Base-by-base conservation (phyloP, 2,888 invertebrate genomes). In the Drosophila picticornis region DNA sequence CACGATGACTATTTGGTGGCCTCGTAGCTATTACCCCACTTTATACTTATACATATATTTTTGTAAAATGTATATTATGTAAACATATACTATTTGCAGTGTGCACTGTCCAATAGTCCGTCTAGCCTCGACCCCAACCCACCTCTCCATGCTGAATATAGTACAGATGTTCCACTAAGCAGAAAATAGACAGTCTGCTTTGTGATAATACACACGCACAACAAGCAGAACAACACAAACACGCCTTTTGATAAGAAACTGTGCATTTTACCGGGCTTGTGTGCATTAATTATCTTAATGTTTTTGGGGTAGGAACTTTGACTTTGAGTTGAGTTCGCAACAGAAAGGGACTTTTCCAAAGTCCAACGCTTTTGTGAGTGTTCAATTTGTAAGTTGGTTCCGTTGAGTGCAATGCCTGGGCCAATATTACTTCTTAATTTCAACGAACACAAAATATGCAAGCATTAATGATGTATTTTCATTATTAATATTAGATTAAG, bases 61-160 rank as follows among this genome's bases (percentile, higher is more conserved):
- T 61, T 58, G 50, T 74, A 69, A 36, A 59, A 57, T 50, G 34
- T 75, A n/a, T 52, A 66, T 46, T 25, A 51, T 40, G 56, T 55
- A 46, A 52, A 43, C 29, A 43, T 43, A 52, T 52, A 34, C 34
- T 38, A 46, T n/a, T 50, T 16, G 19, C 38, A 55, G 38, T 27
- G 22, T 34, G 10, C 16, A 25, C 9, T 36, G 34, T 40, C 40
- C 32, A 22, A 27, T 46, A 55, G 58, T 31, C 43, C 36, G 34
- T 43, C 52, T 60, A 46, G 58, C 56, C 51, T 61, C 48, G 22
- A 36, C 29, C 34, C 25, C 29, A 55, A 27, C n/a, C 16, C 9
- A 55, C 16, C 29, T 13, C 34, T 55, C 22, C 22, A 11, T 16
- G 5, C 16, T 19, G 27, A 16, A 16, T 25, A 46, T 16, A 25